Evolutionary conservation across 2,888 invertebrate genomes (phyloP).

Genomic region (Ichneumoninae sp.): DNA sequence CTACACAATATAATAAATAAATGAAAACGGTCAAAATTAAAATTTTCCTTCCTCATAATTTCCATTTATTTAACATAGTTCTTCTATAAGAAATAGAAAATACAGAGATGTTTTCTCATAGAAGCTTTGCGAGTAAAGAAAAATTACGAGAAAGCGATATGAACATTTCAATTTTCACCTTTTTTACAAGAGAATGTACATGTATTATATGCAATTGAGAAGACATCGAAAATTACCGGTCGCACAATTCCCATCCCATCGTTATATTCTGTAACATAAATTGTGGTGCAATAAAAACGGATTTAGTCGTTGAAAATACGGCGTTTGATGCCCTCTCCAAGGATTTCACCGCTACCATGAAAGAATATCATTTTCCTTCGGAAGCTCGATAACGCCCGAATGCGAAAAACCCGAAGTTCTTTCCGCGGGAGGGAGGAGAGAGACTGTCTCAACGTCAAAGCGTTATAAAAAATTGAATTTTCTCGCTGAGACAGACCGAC

Average conservation of each 20-base stretch:
- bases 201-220: not conserved
- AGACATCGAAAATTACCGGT: not conserved
- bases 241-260: not conserved
- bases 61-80: too few species aligned
- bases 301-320: not conserved
- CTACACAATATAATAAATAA: too few species aligned
- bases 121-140: too few species aligned
- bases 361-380: not conserved
- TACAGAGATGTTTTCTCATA: too few species aligned
- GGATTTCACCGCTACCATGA: not conserved
- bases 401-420: not conserved
- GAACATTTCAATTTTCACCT: too few species aligned
- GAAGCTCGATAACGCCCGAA: not conserved
- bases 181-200: too few species aligned
- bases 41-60: too few species aligned
- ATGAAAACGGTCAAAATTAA: too few species aligned
- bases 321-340: not conserved
- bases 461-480: constrained; percentile 33
- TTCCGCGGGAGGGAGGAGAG: not conserved
- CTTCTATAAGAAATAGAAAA: too few species aligned
- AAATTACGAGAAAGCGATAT: too few species aligned
- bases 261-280: not conserved
- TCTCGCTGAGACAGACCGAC: constrained; percentile 34
- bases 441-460: constrained; percentile 26
- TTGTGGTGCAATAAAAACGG: not conserved